Base-by-base conservation (phyloP, 2,888 invertebrate species). In the Lacanobia oleracea region DNA sequence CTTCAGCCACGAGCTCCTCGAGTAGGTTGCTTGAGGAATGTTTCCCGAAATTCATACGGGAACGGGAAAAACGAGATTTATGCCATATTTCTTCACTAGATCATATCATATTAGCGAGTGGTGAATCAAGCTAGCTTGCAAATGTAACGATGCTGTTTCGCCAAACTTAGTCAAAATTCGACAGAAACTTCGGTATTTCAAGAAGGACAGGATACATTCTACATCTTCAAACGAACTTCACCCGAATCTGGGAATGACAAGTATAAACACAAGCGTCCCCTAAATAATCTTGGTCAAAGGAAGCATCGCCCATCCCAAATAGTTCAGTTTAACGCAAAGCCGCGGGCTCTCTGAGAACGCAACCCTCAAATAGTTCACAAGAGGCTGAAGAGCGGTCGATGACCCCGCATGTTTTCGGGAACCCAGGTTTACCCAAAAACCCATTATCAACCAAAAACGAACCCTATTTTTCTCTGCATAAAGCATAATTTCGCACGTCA, bases 351-450 rank as follows among this genome's bases (percentile, higher is more conserved):
- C 48, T 18, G 14, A 33, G 50, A 63, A 68, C 56, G 54, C 61
- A 23, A 67, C 79, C 77, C 77, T 65, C 68, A 53, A 62, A 70
- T 63, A 72, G 61, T 63, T 37, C 57, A 54, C 8, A 57, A 65
- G 81, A 85, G 69, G 81, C 77, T 75, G 75, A 61, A 68, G 59
- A 56, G 65, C 70, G 83, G 82, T 84, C 84, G 43, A 74, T 76
- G 75, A 84, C 74, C 85, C 67, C 75, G 21, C 74, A 74, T 67
- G 67, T 74, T 84, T 83, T 84, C 77, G 84, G 84, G 81, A 84
- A 72, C 72, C 16, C 66, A 63, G 51, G 73, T 45, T 75, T 16
- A 51, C 43, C 21, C 33, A 48, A 70, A 73, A 69, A 59, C 67
- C 40, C 50, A 10, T 50, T 5, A 48, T 7, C 14, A 61, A 60